A percentile compares a stretch with the other conserved stretches of the same genome.
Evolutionary conservation across 2,113 vertebrate genomes (phyloP).

Genomic region (Ictidomys tridecemlineatus): DNA sequence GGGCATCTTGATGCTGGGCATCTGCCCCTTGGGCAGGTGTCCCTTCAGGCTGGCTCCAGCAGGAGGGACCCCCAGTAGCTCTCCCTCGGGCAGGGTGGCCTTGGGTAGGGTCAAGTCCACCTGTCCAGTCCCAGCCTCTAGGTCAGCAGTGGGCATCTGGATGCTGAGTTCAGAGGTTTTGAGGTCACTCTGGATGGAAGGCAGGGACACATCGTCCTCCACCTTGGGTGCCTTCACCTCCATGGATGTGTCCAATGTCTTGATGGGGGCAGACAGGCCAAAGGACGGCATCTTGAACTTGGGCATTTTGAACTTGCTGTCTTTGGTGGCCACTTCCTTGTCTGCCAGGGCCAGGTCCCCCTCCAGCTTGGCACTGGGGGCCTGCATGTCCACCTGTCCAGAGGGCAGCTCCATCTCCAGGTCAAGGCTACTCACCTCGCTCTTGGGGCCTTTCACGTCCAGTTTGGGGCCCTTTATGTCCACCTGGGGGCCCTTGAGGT

Average conservation of each 20-base stretch:
- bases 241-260: accelerated
- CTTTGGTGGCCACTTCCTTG: accelerated
- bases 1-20: too few relatives aligned
- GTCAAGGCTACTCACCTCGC: too few relatives aligned
- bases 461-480: accelerated
- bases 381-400: neutral
- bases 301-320: slow-evolving; percentile 54
- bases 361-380: accelerated
- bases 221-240: accelerated
- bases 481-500: accelerated
- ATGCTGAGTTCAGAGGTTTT: neutral
- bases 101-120: accelerated
- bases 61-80: accelerated
- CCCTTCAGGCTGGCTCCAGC: accelerated
- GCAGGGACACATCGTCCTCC: neutral
- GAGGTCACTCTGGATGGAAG: accelerated
- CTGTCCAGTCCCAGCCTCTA: too few relatives aligned
- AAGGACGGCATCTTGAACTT: slow-evolving; percentile 8
- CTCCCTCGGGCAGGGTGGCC: neutral
- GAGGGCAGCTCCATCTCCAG: too few relatives aligned
- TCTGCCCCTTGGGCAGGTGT: neutral
- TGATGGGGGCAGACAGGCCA: slow-evolving; percentile 63
- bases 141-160: accelerated
- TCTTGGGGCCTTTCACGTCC: too few relatives aligned
- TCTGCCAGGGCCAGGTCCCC: neutral